Evolutionary conservation across 2,113 vertebrate species (phyloP).

Genomic region (Scophthalmus maximus): DNA sequence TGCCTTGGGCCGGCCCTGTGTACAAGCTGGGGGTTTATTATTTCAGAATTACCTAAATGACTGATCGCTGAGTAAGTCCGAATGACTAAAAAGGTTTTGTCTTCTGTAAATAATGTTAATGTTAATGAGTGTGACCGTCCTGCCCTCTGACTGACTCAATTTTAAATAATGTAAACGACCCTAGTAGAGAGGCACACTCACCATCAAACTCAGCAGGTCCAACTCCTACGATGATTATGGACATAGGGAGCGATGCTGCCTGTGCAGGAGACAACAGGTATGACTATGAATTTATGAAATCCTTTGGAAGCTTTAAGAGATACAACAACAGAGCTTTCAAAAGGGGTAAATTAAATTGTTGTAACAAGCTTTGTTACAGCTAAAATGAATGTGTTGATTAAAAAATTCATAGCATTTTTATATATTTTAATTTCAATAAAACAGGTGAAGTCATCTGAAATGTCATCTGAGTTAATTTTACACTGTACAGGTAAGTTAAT

Average conservation of each 20-base stretch:
- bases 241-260: constrained; percentile 95
- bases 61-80: background rate
- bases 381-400: too few relatives aligned
- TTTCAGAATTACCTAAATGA: background rate
- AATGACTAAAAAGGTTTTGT: too few relatives aligned
- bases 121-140: background rate
- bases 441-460: background rate
- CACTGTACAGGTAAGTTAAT: too few relatives aligned
- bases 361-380: too few relatives aligned
- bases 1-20: too few relatives aligned
- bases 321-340: background rate
- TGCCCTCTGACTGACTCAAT: background rate
- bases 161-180: background rate
- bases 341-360: background rate
- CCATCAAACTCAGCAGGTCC: constrained; percentile 98
- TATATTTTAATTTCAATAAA: too few relatives aligned
- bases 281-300: background rate
- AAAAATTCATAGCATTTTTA: too few relatives aligned
- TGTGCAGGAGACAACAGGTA: constrained; percentile 61
- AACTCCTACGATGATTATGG: constrained; percentile 97
- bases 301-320: background rate
- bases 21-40: too few relatives aligned
- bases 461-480: too few relatives aligned
- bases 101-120: background rate
- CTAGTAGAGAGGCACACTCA: constrained; percentile 76